Percentiles rank a stretch among this genome's conserved stretches.
phyloP scores from a whole-genome alignment of 2,797 vertebrate genomes.

The Rhincodon typus region DNA sequence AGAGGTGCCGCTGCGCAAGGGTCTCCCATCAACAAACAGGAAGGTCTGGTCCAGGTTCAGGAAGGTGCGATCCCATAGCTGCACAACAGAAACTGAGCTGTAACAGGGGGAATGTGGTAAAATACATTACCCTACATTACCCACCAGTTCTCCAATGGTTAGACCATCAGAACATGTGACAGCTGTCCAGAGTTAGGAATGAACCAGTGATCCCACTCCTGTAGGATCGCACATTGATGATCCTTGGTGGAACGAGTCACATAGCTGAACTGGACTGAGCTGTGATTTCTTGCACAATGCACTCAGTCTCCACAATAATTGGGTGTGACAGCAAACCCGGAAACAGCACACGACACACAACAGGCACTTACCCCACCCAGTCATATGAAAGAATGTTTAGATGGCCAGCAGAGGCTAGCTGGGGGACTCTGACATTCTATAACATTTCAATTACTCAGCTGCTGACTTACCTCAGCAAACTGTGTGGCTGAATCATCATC shows the following conservation, averaged over 20 bases:
- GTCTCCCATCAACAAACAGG: slow-evolving; percentile 47
- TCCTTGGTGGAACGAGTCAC: not conserved
- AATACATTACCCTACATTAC: not conserved
- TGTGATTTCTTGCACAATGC: not conserved
- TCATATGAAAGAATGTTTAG: not conserved
- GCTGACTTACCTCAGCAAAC: slow-evolving; percentile 76
- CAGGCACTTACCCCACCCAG: not conserved
- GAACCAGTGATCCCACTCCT: not conserved
- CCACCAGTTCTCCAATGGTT: not conserved
- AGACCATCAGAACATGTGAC: not conserved
- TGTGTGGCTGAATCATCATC: slow-evolving; percentile 78
- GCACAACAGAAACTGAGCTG: slow-evolving; percentile 8
- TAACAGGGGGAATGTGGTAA: not conserved
- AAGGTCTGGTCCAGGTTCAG: slow-evolving; percentile 70
- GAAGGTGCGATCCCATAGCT: slow-evolving; percentile 85
- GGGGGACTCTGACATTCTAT: not conserved
- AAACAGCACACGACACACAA: not conserved
- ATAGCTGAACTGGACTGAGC: not conserved
- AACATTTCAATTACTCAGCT: not conserved
- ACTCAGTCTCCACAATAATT: not conserved
- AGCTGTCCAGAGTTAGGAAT: not conserved
- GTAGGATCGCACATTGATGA: not conserved
- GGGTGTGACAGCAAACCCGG: not conserved
- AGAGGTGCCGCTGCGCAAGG: slow-evolving; percentile 48
- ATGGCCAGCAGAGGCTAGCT: not conserved